These are phyloP conservation scores for Oreochromis mossambicus DNA, from an alignment of 2,797 vertebrate species.

Conservation along the genomic window DNA sequence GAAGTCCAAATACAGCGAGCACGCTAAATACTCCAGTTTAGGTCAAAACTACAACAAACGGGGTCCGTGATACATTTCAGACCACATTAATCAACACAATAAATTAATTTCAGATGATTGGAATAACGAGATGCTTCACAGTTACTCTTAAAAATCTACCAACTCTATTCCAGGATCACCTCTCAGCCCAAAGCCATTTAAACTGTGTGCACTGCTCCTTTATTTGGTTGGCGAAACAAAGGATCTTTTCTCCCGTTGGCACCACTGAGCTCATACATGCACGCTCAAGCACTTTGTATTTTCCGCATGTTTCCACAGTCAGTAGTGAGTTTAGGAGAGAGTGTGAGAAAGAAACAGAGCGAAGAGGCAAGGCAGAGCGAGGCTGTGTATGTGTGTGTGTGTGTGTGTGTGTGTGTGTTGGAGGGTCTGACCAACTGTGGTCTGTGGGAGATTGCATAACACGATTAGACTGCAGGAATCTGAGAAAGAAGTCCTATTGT, in stretches of 20 bases:
- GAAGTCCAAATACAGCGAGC: neutral
- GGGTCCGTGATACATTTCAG: neutral
- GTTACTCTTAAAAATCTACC: neutral
- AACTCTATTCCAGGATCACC: neutral
- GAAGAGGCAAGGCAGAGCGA: neutral
- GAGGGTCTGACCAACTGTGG: conserved; percentile 13
- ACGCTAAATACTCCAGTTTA: neutral
- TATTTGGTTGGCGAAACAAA: conserved; percentile 13
- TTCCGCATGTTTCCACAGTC: conserved; percentile 30
- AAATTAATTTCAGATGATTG: neutral
- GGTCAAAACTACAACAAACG: neutral
- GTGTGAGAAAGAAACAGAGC: conserved; percentile 12
- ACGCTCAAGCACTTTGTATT: conserved; percentile 29
- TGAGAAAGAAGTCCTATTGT: conserved; percentile 55
- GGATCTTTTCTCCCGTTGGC: conserved; percentile 15
- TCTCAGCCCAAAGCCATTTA: neutral
- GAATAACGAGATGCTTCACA: neutral
- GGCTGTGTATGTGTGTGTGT: neutral
- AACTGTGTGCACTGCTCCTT: neutral
- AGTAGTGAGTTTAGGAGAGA: conserved; percentile 20
- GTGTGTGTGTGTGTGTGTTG: neutral
- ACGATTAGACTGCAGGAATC: conserved; percentile 58
- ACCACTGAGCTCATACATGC: conserved; percentile 1
- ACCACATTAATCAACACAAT: neutral
- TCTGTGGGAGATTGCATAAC: conserved; percentile 55